Percentiles rank a stretch among this genome's conserved stretches.
Evolutionary conservation across 2,797 vertebrate genomes (phyloP).

Genomic region (Nannoperca obscura): DNA sequence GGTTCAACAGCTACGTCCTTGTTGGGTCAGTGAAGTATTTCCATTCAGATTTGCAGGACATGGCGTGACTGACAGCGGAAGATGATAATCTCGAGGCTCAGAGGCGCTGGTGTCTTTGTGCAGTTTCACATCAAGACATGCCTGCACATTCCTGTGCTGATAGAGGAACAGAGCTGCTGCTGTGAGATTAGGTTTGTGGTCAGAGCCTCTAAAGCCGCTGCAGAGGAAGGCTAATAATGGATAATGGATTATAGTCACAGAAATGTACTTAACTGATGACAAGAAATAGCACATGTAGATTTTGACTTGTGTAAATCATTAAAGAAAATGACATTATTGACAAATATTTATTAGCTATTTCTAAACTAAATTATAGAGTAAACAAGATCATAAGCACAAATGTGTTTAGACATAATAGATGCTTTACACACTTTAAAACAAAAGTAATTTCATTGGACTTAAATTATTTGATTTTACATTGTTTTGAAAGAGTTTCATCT

Average conservation of each 20-base stretch:
- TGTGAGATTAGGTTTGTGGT: constrained; percentile 23
- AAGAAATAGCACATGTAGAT: neutral
- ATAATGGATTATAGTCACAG: constrained; percentile 8
- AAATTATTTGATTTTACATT: neutral
- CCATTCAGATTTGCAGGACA: constrained; percentile 17
- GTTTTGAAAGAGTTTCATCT: neutral
- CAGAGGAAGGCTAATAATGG: neutral
- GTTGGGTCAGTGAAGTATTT: constrained; percentile 13
- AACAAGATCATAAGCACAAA: neutral
- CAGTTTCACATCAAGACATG: constrained; percentile 58
- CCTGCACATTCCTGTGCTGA: constrained; percentile 54
- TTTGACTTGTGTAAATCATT: neutral
- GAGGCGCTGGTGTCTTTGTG: constrained; percentile 46
- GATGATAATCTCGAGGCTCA: constrained; percentile 42
- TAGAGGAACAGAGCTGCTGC: constrained; percentile 43
- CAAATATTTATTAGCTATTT: neutral
- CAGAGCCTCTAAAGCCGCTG: neutral
- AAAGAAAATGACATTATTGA: neutral
- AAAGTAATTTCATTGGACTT: neutral
- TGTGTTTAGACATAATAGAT: neutral
- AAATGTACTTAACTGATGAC: neutral
- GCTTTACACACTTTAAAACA: neutral
- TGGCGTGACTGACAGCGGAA: constrained; percentile 25
- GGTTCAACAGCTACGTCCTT: neutral
- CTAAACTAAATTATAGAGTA: neutral